Evolutionary conservation across 2,113 vertebrate genomes (phyloP).

Genomic region (Phyllostomus hastatus): DNA sequence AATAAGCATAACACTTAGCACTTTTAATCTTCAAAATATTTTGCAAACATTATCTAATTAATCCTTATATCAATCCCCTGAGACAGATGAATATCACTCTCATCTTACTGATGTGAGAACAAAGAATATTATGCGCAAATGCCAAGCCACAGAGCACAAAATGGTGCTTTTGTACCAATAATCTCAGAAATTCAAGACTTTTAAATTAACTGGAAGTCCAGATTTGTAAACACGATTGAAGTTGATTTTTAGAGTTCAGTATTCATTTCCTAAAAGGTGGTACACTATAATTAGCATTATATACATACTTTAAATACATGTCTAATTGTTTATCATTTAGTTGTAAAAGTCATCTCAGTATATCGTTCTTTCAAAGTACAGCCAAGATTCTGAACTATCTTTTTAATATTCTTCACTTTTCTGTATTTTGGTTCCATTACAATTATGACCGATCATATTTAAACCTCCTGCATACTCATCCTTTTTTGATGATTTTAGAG

Average conservation of each 20-base stretch:
- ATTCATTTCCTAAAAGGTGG: neutral
- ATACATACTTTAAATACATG: neutral
- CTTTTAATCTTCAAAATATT: slow-evolving; percentile 66
- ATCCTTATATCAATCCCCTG: slow-evolving; percentile 8
- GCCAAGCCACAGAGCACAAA: neutral
- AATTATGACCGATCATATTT: neutral
- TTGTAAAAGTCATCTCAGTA: neutral
- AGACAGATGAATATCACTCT: slow-evolving; percentile 23
- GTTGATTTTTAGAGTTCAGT: neutral
- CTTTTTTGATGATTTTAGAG: neutral
- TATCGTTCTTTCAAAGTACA: neutral
- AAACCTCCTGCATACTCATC: neutral
- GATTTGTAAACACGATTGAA: neutral
- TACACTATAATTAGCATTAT: neutral
- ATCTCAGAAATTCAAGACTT: neutral
- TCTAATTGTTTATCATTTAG: neutral
- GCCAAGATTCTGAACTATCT: neutral
- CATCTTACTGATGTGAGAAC: neutral
- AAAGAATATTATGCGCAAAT: neutral
- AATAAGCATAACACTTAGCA: slow-evolving; percentile 32
- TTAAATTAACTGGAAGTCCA: neutral
- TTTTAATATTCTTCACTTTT: neutral
- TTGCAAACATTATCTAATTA: slow-evolving; percentile 62
- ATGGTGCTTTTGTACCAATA: neutral
- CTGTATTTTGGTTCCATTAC: neutral